Percentiles rank a stretch among this genome's conserved stretches.
These are phyloP conservation scores for Mungos mungo DNA, from an alignment of 2,113 vertebrate species.

Conservation along the genomic window DNA sequence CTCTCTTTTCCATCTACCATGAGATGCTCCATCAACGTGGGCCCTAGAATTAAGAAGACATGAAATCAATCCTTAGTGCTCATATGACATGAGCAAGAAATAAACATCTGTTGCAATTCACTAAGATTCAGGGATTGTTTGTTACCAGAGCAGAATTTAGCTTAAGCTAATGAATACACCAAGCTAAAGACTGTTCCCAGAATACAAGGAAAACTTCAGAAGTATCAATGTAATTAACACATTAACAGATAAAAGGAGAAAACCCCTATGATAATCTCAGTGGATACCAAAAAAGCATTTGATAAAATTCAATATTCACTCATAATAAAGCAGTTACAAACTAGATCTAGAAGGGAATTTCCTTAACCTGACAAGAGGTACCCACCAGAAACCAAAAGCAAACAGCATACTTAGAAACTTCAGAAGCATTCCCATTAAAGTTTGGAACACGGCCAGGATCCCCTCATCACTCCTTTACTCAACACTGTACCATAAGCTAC, in stretches of 20 bases:
- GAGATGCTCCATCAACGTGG: neutral
- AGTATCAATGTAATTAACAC: neutral
- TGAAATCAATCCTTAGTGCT: neutral
- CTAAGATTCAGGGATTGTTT: neutral
- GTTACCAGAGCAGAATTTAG: neutral
- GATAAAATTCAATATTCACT: neutral
- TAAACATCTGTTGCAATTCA: neutral
- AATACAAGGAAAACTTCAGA: conserved; percentile 2
- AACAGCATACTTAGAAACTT: neutral
- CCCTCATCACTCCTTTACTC: neutral
- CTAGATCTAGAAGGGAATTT: neutral
- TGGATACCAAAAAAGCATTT: neutral
- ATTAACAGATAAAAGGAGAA: neutral
- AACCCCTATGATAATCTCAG: neutral
- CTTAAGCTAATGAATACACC: neutral
- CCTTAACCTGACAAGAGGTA: neutral
- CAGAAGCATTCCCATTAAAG: neutral
- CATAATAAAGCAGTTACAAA: neutral
- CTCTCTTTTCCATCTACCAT: neutral
- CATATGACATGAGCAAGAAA: neutral
- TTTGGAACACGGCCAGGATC: neutral
- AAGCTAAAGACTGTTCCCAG: neutral
- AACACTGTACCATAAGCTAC: neutral
- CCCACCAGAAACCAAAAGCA: neutral
- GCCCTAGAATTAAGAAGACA: neutral